Evolutionary conservation across 2,797 vertebrate species (phyloP), one percentile per base, ranked within the genome.

Genomic region (Tolypeutes matacus): DNA sequence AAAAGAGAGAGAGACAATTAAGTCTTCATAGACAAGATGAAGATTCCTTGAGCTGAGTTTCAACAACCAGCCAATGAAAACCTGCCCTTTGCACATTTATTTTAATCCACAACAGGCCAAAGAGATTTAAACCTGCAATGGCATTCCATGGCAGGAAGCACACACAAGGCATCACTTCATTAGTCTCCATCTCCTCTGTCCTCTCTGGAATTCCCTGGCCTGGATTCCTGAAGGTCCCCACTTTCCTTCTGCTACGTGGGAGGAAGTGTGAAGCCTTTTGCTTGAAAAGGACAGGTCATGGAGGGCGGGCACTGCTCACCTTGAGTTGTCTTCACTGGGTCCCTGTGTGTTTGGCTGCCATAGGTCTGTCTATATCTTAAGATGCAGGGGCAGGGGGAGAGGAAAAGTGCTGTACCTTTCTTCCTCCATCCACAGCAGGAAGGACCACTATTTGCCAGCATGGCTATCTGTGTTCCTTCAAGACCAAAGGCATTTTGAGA

Each of bases 201-300:
- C 25, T 81, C 13, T 65, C 29, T 15, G 9, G 25, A 39, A 17
- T 34, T 62, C 29, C 12, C 36, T 29, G 60, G 42, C 12, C 49
- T 9, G 17, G 7, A 11, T 12, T 18, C 14, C 1, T 7, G 3
- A 34, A 60, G 10, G 2, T 9, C 56, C 58, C 20, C 0, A 1
- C 34, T 49, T 58, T 73, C 20, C 29, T 4, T 14, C 7, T 10
- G 15, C 49, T 29, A 12, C 75, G 0, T 5, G 29, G 2, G 15
- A 69, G 14, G 67, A 64, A 29, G 62, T 0, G 7, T 20, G 72
- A 75, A 21, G 29, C 29, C 25, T 64, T 42, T 62, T 49, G 49
- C 39, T 75, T 34, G 64, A 64, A 53, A 56, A 36, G 7, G 36
- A 29, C 7, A 5, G 51, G 7, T 73, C 64, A 10, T 8, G 4